Percentiles rank a stretch among this genome's conserved stretches.
Evolutionary conservation across 2,797 vertebrate genomes (phyloP).

Genomic region (Chelon auratus): DNA sequence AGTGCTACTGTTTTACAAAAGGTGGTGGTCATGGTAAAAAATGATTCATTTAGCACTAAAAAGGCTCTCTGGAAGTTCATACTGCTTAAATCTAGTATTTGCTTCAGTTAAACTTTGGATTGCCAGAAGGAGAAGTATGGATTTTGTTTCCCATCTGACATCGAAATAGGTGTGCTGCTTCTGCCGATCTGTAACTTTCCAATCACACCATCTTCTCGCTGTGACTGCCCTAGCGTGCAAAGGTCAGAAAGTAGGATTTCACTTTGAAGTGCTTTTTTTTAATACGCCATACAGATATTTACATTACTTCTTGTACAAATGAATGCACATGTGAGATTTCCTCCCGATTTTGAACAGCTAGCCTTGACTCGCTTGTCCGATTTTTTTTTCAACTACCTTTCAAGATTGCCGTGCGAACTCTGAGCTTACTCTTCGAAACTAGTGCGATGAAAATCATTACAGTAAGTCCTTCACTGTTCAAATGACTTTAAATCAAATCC

Average conservation of each 20-base stretch:
- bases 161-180: not conserved
- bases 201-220: not conserved
- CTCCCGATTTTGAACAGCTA: too few relatives aligned
- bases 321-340: not conserved
- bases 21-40: too few relatives aligned
- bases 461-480: not conserved
- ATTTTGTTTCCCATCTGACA: not conserved
- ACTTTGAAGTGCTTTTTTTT: not conserved
- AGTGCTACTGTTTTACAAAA: too few relatives aligned
- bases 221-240: not conserved
- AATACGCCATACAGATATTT: not conserved
- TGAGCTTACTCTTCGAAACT: not conserved
- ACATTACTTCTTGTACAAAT: not conserved
- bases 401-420: too few relatives aligned
- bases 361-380: too few relatives aligned
- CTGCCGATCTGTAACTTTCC: not conserved
- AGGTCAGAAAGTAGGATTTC: not conserved
- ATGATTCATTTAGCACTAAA: too few relatives aligned
- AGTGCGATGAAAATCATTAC: not conserved
- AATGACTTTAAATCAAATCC: not conserved
- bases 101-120: not conserved
- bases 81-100: not conserved
- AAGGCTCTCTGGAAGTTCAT: not conserved
- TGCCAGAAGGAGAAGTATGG: not conserved
- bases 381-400: too few relatives aligned